Evolutionary conservation across 2,113 vertebrate species (phyloP).

Genomic region (Heptranchias perlo): DNA sequence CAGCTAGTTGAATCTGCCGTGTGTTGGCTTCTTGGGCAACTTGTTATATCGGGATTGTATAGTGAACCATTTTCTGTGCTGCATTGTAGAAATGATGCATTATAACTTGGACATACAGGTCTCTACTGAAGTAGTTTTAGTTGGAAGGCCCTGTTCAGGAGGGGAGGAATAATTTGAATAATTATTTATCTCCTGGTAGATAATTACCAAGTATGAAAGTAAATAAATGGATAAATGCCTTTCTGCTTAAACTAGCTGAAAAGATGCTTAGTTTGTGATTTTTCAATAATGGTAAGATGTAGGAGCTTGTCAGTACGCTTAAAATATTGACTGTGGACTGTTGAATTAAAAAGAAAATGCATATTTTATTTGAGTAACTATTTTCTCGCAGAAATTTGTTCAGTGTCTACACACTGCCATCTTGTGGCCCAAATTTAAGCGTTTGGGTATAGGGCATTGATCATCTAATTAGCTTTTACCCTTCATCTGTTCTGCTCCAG

Average conservation of each 20-base stretch:
- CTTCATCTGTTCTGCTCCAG: neutral
- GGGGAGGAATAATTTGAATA: neutral
- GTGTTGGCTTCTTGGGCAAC: neutral
- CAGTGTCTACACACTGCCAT: slow-evolving; percentile 32
- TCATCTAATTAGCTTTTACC: neutral
- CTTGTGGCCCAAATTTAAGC: neutral
- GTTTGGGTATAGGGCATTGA: neutral
- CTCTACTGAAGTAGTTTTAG: neutral
- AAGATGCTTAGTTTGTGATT: neutral
- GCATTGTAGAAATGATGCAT: neutral
- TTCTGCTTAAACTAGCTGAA: neutral
- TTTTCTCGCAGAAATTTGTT: neutral
- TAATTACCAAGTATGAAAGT: neutral
- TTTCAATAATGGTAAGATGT: neutral
- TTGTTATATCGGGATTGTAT: neutral
- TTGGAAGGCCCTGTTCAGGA: neutral
- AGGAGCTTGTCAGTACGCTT: neutral
- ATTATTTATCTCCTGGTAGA: neutral
- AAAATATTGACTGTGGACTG: neutral
- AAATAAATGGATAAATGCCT: neutral
- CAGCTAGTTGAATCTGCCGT: neutral
- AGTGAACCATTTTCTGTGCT: neutral
- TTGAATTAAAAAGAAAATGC: neutral
- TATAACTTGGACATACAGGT: neutral
- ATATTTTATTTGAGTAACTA: neutral